A percentile compares a stretch with the other conserved stretches of the same genome.
These are phyloP conservation scores for Gnathonemus echidnorhynchus DNA, from an alignment of 2,113 vertebrate species.

Conservation along the genomic window DNA sequence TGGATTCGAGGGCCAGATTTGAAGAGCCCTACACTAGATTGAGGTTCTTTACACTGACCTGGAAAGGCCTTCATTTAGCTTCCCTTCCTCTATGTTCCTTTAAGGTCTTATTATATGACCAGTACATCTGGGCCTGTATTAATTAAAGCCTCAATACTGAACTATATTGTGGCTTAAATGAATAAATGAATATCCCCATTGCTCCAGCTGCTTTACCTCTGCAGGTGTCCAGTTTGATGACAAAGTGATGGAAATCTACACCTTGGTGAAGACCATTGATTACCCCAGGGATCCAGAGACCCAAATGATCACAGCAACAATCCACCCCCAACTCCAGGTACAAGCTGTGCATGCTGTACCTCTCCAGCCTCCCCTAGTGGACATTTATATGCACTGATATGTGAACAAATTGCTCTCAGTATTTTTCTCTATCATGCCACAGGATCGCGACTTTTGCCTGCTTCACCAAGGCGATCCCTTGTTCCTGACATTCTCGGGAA, in stretches of 20 bases:
- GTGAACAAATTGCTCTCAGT: neutral
- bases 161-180: neutral
- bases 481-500: constrained; percentile 57
- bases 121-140: neutral
- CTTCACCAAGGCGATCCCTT: constrained; percentile 49
- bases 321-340: constrained; percentile 58
- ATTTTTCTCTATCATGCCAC: neutral
- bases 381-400: neutral
- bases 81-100: neutral
- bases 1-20: neutral
- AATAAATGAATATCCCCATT: neutral
- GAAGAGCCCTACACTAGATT: neutral
- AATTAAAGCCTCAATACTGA: neutral
- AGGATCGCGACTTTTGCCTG: constrained; percentile 58
- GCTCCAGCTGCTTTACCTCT: neutral
- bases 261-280: constrained; percentile 51
- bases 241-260: constrained; percentile 49
- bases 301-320: constrained; percentile 48
- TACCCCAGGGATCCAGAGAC: constrained; percentile 51
- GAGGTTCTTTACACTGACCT: neutral
- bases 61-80: neutral
- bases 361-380: neutral
- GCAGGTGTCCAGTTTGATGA: constrained; percentile 49
- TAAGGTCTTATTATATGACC: neutral
- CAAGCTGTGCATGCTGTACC: neutral